Conservation (phyloP, 2,888 invertebrate genomes). For the Papilio protenor region DNA sequence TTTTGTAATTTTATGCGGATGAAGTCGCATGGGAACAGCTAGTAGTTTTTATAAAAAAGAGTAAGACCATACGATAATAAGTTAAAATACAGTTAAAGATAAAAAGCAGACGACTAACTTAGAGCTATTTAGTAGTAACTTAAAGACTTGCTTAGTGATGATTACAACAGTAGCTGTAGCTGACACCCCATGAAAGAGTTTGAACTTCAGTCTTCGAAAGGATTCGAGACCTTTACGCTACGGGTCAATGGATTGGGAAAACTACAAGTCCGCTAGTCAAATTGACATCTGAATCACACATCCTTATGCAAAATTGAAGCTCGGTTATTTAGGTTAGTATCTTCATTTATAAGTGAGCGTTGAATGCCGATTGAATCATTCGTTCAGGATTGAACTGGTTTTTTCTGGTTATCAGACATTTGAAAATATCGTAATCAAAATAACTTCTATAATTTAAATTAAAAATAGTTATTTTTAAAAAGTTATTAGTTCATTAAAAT, state of each 20-base stretch:
- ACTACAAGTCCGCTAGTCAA: not conserved
- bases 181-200: too few species aligned
- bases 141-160: not conserved
- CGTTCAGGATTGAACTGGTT: conserved; percentile 21
- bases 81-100: not conserved
- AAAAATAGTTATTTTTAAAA: too few species aligned
- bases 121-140: not conserved
- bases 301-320: not conserved
- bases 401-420: conserved; percentile 22
- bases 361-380: conserved; percentile 36
- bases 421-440: not conserved
- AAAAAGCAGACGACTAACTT: not conserved
- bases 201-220: too few species aligned
- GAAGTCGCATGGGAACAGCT: too few species aligned
- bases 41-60: not conserved
- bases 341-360: conserved; percentile 28
- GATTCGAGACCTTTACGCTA: too few species aligned
- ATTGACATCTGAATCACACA: not conserved
- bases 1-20: too few species aligned
- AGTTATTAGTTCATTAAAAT: too few species aligned
- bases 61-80: not conserved
- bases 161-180: not conserved
- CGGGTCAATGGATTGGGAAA: not conserved
- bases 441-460: too few species aligned
- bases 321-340: conserved; percentile 31